Evolutionary conservation across 2,113 vertebrate genomes (phyloP).

Genomic region (Myanophis thanlyinensis): DNA sequence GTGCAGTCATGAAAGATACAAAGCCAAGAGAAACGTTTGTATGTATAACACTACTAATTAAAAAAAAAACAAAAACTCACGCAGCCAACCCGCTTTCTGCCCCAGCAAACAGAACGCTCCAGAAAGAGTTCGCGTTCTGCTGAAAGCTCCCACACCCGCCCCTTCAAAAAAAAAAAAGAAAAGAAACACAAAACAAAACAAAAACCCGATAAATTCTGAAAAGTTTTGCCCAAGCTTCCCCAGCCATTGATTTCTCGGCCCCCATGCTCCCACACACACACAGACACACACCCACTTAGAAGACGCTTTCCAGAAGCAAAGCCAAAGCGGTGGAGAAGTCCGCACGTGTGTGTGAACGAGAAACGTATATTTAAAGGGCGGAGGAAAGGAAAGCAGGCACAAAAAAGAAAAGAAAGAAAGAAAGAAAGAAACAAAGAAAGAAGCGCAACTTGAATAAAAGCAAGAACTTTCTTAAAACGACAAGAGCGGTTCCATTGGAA

Average conservation of each 20-base stretch:
- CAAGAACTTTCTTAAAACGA: not conserved
- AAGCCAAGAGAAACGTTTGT: conserved; percentile 69
- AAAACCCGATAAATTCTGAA: not conserved
- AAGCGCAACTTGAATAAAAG: not conserved
- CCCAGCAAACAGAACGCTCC: conserved; percentile 37
- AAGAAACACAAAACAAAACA: too few species aligned
- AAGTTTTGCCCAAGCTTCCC: not conserved
- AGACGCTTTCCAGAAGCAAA: not conserved
- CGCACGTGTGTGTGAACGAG: conserved; percentile 19
- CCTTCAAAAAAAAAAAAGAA: not conserved
- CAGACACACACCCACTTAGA: not conserved
- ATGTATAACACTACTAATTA: not conserved
- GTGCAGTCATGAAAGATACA: conserved; percentile 75
- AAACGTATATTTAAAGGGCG: not conserved
- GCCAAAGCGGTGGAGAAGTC: not conserved
- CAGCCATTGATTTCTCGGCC: not conserved
- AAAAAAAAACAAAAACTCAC: conserved; percentile 12
- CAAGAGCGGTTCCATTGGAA: not conserved
- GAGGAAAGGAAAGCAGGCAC: not conserved
- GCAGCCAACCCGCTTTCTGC: conserved; percentile 1
- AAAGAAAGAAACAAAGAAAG: too few species aligned
- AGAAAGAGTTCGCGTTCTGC: conserved; percentile 4
- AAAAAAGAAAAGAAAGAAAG: too few species aligned
- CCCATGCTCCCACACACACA: not conserved
- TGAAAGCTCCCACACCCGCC: conserved; percentile 26